These are phyloP conservation scores for Equus przewalskii DNA, from an alignment of 2,113 vertebrate species.

Conservation along the genomic window DNA sequence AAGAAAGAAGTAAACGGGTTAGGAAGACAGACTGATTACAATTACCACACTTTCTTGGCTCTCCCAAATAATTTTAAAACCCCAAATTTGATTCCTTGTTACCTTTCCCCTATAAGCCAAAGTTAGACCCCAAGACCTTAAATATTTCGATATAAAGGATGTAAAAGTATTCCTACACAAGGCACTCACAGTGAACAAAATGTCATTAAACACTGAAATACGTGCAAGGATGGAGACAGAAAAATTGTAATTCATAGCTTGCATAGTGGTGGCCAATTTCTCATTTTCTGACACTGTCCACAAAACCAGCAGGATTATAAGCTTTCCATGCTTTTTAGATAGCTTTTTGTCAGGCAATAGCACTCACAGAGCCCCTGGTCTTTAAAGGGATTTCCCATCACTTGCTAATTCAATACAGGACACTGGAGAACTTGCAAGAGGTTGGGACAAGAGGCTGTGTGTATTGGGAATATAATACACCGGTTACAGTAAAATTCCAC, in stretches of 20 bases:
- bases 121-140: neutral
- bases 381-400: neutral
- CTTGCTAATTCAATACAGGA: neutral
- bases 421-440: neutral
- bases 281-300: neutral
- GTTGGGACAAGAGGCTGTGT: neutral
- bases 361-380: neutral
- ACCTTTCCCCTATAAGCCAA: neutral
- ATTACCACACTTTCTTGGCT: neutral
- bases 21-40: neutral
- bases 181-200: neutral
- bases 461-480: neutral
- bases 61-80: neutral
- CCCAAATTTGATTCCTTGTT: neutral
- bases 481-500: constrained; percentile 1
- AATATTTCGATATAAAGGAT: neutral
- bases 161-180: neutral
- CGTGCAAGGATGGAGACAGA: neutral
- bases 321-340: neutral
- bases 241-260: neutral
- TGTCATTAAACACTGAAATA: neutral
- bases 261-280: neutral
- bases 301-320: neutral
- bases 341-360: neutral
- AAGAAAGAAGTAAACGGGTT: neutral